Base-by-base conservation (phyloP, 2,888 invertebrate species). In the Beris morrisii region DNA sequence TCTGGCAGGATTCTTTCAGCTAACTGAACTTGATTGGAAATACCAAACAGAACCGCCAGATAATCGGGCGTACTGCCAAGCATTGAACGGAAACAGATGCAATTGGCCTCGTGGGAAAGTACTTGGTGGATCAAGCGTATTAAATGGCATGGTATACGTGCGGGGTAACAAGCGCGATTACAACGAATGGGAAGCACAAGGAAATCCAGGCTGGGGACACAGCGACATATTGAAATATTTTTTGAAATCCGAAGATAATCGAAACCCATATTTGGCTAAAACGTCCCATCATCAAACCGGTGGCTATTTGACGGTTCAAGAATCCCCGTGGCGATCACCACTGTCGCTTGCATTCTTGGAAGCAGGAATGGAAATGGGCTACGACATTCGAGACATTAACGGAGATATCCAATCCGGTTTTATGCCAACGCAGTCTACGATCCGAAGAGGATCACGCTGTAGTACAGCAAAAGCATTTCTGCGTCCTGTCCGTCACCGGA, bases 31-130 rank as follows among this genome's bases (percentile, higher is more conserved):
- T 78, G 95, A 95, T 81, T 95, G 95, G 95, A 90, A 94, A 82
- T 95, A 90, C 80, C 91, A 93, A 80, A 95, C 94, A 3, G 88
- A 91, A 4, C 91, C 92, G 0, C 88, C 89, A 1, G 82, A 85
- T 44, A 87, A 88, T 71, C 87, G 89, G 55, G 86, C 88, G n/a
- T 93, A 92, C 79, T 94, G 94, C 75, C 85, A 91, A 69, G 93
- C 91, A 6, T 93, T 94, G 93, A 87, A 88, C 71, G 92, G 91
- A 0, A 92, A 92, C 77, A 84, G 92, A 69, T 94, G 93, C 79
- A 92, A 92, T 80, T 94, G 93, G 94, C 93, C 94, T 3, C 84
- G 97, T 70, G 97, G 97, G 61, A 95, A 93, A 79, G 94, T 91
- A 15, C 84, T 95, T 28, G 95, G 95, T 30, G 95, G 96, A 12